Evolutionary conservation across 2,888 invertebrate genomes (phyloP), one percentile per base, ranked within the genome.

Genomic region (Epirrhoe tristata): DNA sequence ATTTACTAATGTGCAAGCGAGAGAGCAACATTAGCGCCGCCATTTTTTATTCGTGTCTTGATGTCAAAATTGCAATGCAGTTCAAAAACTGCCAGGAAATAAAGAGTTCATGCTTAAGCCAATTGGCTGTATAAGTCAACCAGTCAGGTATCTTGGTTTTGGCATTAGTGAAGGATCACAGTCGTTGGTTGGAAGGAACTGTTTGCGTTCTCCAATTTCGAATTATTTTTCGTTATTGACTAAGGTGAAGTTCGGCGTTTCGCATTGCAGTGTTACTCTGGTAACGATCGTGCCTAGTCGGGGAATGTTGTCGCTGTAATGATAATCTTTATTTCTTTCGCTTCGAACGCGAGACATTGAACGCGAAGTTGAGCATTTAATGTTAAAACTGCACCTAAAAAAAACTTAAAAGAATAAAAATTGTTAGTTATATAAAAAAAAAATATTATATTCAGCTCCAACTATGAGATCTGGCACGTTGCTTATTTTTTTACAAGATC

Each of bases 301-400:
- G 24, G 57, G 43, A 58, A 5, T 66, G 7, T 48, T 63, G 67
- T 60, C 64, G 60, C 61, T 81, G 80, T 81, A 80, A 81, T 67
- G 62, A 58, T 77, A 74, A 72, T 76, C 75, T 74, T 70, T 61
- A 58, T 73, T 75, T 72, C 77, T 78, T 78, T 81, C 74, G 80
- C 80, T 79, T 80, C 52, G 53, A 61, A 63, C 34, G 65, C 69
- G 63, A 75, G 66, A 75, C 73, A 74, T 76, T 76, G 66, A 72
- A 73, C 71, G 76, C 74, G 74, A 71, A 72, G 74, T 71, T 73
- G 78, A 83, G 85, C 85, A 86, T 88, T 88, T 86, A 86, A 81
- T 81, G 76, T 77, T 80, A 78, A 80, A 72, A 64, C 80, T 82
- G 81, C 84, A 83, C 82, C 76, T 77, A 65, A 74, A 76, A 24